These are phyloP conservation scores for Porites rus DNA, from an alignment of 92 coral and sea anemone species.

Conservation along the genomic window DNA sequence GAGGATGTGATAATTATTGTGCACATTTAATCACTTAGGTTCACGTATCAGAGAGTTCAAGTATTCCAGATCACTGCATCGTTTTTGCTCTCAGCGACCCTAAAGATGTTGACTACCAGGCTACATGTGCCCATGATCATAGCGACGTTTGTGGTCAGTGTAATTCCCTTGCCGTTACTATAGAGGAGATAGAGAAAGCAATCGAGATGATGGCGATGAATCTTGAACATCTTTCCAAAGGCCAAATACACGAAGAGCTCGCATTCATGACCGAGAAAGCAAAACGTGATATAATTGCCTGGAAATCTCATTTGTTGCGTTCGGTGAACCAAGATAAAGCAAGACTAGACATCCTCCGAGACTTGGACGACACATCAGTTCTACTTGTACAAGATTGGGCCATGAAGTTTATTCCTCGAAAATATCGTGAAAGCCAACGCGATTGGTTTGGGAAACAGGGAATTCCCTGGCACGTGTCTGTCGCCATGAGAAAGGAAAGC, in stretches of 20 bases:
- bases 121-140: slow-evolving; percentile 8
- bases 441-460: slow-evolving; percentile 23
- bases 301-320: slow-evolving; percentile 18
- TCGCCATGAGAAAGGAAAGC: slow-evolving; percentile 20
- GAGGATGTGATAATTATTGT: too few species aligned
- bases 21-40: slow-evolving; percentile 11
- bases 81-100: slow-evolving; percentile 27
- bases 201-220: neutral
- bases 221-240: neutral
- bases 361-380: slow-evolving; percentile 4
- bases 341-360: slow-evolving; percentile 19
- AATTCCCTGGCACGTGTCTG: slow-evolving; percentile 20
- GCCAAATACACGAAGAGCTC: neutral
- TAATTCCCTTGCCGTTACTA: neutral
- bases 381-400: slow-evolving; percentile 19
- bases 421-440: neutral
- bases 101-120: slow-evolving; percentile 7
- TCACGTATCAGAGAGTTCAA: neutral
- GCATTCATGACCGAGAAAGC: neutral
- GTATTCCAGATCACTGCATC: slow-evolving; percentile 24
- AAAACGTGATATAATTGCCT: slow-evolving; percentile 5
- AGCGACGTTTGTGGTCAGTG: neutral
- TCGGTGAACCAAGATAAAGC: slow-evolving; percentile 12
- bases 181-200: slow-evolving; percentile 31
- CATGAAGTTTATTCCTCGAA: slow-evolving; percentile 15